These are phyloP conservation scores for Montipora sp. DNA, from an alignment of 64 coral and sea anemone genomes.

Conservation along the genomic window DNA sequence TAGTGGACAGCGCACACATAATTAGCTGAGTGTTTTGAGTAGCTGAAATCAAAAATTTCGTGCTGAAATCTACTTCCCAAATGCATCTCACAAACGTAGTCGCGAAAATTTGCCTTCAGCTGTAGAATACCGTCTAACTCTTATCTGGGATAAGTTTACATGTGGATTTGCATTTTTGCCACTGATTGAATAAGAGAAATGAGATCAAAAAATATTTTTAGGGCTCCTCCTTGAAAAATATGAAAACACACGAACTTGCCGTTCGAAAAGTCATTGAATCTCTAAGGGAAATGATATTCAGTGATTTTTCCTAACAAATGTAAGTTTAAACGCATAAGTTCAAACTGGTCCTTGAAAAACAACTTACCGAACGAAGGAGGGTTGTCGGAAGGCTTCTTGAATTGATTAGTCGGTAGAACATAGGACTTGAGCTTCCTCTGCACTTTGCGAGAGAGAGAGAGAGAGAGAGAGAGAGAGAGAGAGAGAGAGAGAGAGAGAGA, in stretches of 20 bases:
- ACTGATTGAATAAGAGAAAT: conserved; percentile 18
- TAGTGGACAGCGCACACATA: not conserved
- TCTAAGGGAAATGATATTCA: not conserved
- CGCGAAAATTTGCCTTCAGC: conserved; percentile 18
- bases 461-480: too few species aligned
- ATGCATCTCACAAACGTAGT: not conserved
- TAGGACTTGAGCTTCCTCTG: conserved; percentile 16
- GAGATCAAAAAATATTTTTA: conserved; percentile 6
- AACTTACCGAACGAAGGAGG: not conserved
- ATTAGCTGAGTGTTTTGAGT: too few species aligned
- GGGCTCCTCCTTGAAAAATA: conserved; percentile 15
- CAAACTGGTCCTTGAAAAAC: too few species aligned
- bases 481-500: too few species aligned
- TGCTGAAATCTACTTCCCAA: conserved; percentile 18
- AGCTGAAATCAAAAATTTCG: not conserved
- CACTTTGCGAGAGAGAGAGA: too few species aligned
- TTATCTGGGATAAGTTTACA: conserved; percentile 14
- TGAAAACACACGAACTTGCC: conserved; percentile 24
- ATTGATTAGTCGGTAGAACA: conserved; percentile 3
- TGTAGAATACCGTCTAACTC: conserved; percentile 22
- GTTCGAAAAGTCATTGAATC: conserved; percentile 18
- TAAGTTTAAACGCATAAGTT: too few species aligned
- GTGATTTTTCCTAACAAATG: too few species aligned
- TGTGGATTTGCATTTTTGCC: conserved; percentile 11
- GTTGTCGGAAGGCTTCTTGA: conserved; percentile 1